Evolutionary conservation across 2,797 vertebrate genomes (phyloP), one percentile per base, ranked within the genome.

Genomic region (Crocidura indochinensis): DNA sequence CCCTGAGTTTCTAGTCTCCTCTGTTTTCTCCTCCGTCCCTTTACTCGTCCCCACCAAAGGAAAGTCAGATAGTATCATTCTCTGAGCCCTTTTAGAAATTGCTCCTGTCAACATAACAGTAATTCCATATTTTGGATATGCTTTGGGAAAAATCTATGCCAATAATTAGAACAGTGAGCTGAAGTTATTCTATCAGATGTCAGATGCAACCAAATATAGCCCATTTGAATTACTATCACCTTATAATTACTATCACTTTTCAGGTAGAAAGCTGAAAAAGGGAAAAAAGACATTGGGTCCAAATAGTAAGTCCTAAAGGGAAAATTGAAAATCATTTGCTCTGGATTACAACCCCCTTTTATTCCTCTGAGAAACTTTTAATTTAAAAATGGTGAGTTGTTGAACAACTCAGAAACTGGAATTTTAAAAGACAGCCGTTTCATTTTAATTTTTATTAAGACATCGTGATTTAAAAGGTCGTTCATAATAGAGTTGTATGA

Each of bases 221-320:
- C 88, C 31, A 27, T 64, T 84, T 88, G 87, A 71, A 38, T 76
- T 93, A 51, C 62, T 93, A 71, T 76, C 89, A 71, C 51, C 91
- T 94, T 69, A 82, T 26, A 88, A 86, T 47, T 51, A 38, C 60
- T 60, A 68, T 12, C 38, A 38, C 38, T 38, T 38, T 38, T 38
- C 38, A 38, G 38, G 38, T 38, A 38, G 15, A 1, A 19, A 56
- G 2, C 82, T 79, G 46, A 73, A 77, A 56, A 87, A 27, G 27
- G 69, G 90, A 71, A 81, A 68, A 90, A 56, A 53, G 31, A 24
- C 74, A 7, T 1, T 80, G 65, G n/a, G 12, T 84, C 67, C 85
- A 20, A 75, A 53, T n/a, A 38, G 17, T 53, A 53, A 53, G 51
- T 14, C 3, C 51, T 1, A 26, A 85, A 67, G 10, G 31, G 11